Evolutionary conservation across 2,888 invertebrate genomes (phyloP), one percentile per base, ranked within the genome.

Genomic region (Gastrophysa polygoni): DNA sequence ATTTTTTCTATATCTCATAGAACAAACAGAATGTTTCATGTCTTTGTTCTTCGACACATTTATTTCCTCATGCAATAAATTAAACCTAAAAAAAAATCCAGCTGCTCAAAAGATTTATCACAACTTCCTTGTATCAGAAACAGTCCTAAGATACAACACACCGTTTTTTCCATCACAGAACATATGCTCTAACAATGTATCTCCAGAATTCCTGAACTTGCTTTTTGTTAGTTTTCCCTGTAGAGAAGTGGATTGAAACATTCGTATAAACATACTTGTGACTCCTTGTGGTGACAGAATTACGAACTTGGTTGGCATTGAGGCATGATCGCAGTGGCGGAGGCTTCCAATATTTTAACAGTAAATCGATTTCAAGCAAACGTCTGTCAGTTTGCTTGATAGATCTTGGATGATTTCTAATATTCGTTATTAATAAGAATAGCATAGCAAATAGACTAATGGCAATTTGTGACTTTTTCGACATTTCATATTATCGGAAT

Each of bases 281-380:
- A 69, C 65, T 76, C 75, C 77, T 73, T 76, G 77, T 71, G 79
- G 79, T 78, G 80, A 80, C 79, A 80, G 79, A 80, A 80, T 79
- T 80, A 80, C 78, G 79, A 80, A 38, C 77, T 73, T 75, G 73
- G 73, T 71, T 69, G 73, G 72, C 73, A 75, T 74, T 75, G 75
- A 77, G 74, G 70, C 75, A 77, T 76, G 75, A 75, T 73, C 73
- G 68, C 61, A 61, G 57, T 47, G 57, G 55, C 56, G 57, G 44
- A 11, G 44, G 1, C 28, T n/a, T n/a, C n/a, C n/a, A n/a, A n/a
- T n/a, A n/a, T n/a, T n/a, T n/a, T n/a, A n/a, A n/a, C n/a, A n/a
- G n/a, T n/a, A n/a, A n/a, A n/a, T n/a, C n/a, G n/a, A n/a, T n/a
- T n/a, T n/a, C n/a, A n/a, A n/a, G n/a, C n/a, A n/a, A n/a, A n/a